Evolutionary conservation across 1,140 invertebrate species (phyloP).

Genomic region (Probaryconus sp.): DNA sequence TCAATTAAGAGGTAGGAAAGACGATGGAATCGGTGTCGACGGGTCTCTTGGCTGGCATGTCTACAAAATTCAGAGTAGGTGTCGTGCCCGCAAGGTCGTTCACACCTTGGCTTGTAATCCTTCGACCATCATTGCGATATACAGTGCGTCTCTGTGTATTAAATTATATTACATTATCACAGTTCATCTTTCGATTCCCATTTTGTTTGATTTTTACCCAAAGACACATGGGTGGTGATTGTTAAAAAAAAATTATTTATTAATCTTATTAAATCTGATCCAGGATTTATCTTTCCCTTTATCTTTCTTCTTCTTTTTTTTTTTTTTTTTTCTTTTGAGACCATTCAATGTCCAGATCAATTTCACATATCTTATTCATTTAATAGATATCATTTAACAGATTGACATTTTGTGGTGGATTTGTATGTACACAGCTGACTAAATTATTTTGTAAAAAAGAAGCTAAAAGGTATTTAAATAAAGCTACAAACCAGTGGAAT

Average conservation of each 20-base stretch:
- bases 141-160: constrained; percentile 38
- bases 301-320: no score
- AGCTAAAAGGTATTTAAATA: constrained; percentile 2
- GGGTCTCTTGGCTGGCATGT: constrained; percentile 51
- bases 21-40: constrained; percentile 67
- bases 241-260: not conserved
- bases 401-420: no score
- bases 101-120: constrained; percentile 38
- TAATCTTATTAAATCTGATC: no score
- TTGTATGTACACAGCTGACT: no score
- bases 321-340: no score
- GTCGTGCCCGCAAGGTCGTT: constrained; percentile 26
- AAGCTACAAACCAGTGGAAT: constrained; percentile 6
- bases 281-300: no score
- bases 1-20: constrained; percentile 68
- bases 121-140: constrained; percentile 41
- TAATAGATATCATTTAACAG: no score
- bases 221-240: no score
- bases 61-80: constrained; percentile 25
- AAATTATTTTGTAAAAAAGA: no score
- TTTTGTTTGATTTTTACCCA: not conserved
- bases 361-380: no score
- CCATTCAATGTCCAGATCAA: no score
- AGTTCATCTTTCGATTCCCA: constrained; percentile 3
- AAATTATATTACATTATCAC: constrained; percentile 38